A percentile compares a stretch with the other conserved stretches of the same genome.
These are phyloP conservation scores for Molanna angustata DNA, from an alignment of 2,888 invertebrate genomes.

Conservation along the genomic window DNA sequence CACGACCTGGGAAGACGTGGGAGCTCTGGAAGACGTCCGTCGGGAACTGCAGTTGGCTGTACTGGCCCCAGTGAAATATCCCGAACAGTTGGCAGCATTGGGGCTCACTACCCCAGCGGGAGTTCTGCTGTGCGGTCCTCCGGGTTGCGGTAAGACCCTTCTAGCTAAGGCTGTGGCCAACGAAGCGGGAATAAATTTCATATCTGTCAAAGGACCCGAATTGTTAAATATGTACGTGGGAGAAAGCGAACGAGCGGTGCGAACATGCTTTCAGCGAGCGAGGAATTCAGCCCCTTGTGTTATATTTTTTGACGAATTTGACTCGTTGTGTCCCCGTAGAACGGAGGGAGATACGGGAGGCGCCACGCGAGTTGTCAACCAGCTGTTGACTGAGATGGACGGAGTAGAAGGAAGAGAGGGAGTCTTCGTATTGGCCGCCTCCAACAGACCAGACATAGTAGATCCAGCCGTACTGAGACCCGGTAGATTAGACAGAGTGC, in stretches of 20 bases:
- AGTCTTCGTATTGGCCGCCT: conserved; percentile 94
- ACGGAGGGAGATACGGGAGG: conserved; percentile 70
- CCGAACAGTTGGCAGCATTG: conserved; percentile 72
- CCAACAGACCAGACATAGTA: conserved; percentile 94
- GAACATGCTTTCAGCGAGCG: conserved; percentile 94
- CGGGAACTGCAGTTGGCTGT: conserved; percentile 90
- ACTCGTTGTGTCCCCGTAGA: conserved; percentile 90
- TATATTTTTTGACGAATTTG: conserved; percentile 98
- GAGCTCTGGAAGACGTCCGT: conserved; percentile 83
- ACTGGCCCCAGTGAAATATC: conserved; percentile 86
- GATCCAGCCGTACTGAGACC: conserved; percentile 90
- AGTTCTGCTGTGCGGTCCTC: conserved; percentile 93
- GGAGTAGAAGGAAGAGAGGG: conserved; percentile 88
- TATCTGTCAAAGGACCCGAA: conserved; percentile 98
- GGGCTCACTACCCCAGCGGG: conserved; percentile 84
- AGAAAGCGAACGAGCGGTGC: conserved; percentile 94
- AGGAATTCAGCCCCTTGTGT: conserved; percentile 95
- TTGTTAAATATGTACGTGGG: conserved; percentile 98
- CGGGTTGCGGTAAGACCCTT: conserved; percentile 94
- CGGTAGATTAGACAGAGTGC: conserved; percentile 85
- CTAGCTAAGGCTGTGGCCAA: conserved; percentile 98
- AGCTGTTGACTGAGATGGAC: conserved; percentile 98
- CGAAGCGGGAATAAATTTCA: conserved; percentile 98
- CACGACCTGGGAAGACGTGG: conserved; percentile 96
- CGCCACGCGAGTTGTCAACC: conserved; percentile 89